Conservation (phyloP, 2,797 vertebrate species). For the Vespertilio murinus region DNA sequence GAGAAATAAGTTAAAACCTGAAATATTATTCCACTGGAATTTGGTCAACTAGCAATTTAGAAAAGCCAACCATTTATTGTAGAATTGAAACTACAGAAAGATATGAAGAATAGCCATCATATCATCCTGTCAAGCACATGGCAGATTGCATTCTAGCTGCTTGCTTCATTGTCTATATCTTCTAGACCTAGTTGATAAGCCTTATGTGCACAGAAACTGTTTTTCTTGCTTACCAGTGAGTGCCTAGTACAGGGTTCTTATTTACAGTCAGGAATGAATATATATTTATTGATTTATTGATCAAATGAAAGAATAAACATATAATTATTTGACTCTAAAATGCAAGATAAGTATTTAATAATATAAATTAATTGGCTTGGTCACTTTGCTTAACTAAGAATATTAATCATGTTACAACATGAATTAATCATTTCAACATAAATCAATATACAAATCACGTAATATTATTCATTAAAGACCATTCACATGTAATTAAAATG, state of each 20-base stretch:
- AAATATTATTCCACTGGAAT: conserved; percentile 15
- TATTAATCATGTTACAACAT: neutral
- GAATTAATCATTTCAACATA: neutral
- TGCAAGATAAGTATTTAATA: neutral
- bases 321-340: conserved; percentile 13
- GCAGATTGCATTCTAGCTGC: neutral
- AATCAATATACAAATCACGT: neutral
- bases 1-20: neutral
- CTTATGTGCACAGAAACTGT: neutral
- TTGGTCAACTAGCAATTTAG: neutral
- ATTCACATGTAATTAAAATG: neutral
- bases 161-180: neutral
- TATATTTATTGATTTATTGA: neutral
- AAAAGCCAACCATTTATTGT: neutral
- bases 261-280: neutral
- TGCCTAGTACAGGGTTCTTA: neutral
- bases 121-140: neutral
- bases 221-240: neutral
- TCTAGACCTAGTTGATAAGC: neutral
- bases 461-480: neutral
- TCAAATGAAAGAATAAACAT: neutral
- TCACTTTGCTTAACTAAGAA: neutral
- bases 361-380: neutral
- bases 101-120: neutral
- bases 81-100: neutral